Base-by-base conservation (phyloP, 2,888 invertebrate genomes). In the Phalera bucephala region DNA sequence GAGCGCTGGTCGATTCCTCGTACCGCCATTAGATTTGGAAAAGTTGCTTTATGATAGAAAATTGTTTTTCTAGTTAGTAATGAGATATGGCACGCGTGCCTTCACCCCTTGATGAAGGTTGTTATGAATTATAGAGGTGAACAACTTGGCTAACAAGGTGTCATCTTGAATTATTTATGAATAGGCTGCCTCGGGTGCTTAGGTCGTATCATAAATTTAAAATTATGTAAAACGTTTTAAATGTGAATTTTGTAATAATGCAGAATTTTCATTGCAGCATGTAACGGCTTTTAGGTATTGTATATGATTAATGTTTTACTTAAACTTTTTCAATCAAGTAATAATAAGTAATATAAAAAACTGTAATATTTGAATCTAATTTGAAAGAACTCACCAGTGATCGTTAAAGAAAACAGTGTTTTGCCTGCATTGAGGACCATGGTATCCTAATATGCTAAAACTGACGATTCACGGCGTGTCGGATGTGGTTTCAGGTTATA, bases 401-500 rank as follows among this genome's bases (percentile, higher is more conserved):
- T n/a, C n/a, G n/a, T n/a, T n/a, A n/a, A n/a, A n/a, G n/a, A n/a
- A n/a, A n/a, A n/a, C n/a, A n/a, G n/a, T n/a, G n/a, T n/a, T n/a
- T n/a, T n/a, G n/a, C n/a, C n/a, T n/a, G n/a, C n/a, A n/a, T n/a
- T n/a, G n/a, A n/a, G n/a, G n/a, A n/a, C n/a, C n/a, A n/a, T n/a
- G n/a, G n/a, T n/a, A n/a, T n/a, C n/a, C n/a, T n/a, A n/a, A n/a
- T n/a, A n/a, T n/a, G n/a, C n/a, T n/a, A 32, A 43, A 57, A 52
- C 40, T 47, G 59, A 55, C 65, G 68, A 68, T 42, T 71, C 66
- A 73, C 53, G 41, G 42, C 34, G 41, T 52, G 48, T 54, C 72
- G 73, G 74, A 77, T 81, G 75, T 75, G 78, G 74, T 80, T 77
- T 72, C 65, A 73, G 75, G 74, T 72, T 78, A 75, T 58, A 51